Conservation (phyloP, 2,113 vertebrate genomes). For the Strix uralensis region DNA sequence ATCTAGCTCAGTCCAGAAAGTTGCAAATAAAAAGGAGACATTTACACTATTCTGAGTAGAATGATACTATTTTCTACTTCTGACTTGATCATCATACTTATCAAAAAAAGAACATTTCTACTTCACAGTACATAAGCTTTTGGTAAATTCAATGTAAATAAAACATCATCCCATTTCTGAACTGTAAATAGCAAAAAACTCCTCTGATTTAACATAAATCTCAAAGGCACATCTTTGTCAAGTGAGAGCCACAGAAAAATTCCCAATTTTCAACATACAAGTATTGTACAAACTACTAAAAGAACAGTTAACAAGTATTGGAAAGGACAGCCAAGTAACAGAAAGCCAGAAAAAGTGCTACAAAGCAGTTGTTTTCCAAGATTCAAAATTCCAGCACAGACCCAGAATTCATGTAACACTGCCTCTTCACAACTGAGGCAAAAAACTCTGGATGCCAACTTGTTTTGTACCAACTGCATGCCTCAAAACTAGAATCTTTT, state of each 20-base stretch:
- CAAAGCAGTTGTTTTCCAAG: neutral
- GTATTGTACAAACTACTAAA: neutral
- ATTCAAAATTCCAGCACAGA: neutral
- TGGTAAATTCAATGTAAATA: neutral
- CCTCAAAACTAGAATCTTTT: neutral
- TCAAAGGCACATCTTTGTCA: neutral
- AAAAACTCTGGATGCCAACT: neutral
- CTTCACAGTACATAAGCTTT: neutral
- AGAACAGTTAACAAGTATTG: neutral
- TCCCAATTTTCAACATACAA: neutral
- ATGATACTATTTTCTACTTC: neutral
- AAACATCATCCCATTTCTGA: neutral
- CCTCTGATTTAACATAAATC: neutral
- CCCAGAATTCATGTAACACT: neutral
- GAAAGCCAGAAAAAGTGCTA: neutral
- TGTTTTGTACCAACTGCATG: neutral
- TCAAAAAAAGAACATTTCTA: neutral
- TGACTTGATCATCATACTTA: neutral
- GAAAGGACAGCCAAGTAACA: constrained; percentile 19
- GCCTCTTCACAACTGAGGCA: neutral
- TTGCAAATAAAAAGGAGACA: neutral
- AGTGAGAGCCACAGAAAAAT: neutral
- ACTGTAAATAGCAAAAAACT: neutral
- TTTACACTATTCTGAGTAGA: neutral
- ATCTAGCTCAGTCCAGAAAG: neutral